Conservation (phyloP, 2,797 vertebrate species). For the Anas flavirostris region DNA sequence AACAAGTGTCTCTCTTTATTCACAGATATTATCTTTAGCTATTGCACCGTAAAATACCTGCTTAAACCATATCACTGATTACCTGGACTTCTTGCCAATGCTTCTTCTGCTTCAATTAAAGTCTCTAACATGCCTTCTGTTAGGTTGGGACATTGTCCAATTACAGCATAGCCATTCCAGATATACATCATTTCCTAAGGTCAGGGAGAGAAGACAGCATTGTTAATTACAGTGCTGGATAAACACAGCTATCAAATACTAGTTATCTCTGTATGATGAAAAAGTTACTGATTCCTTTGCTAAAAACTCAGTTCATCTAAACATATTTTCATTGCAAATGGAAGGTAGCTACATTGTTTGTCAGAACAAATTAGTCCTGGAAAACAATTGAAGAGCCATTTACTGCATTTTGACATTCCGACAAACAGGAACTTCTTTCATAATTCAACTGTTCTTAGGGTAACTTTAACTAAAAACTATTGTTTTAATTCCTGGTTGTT, state of each 20-base stretch:
- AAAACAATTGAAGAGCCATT: neutral
- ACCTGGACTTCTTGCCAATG: conserved; percentile 87
- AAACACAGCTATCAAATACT: neutral
- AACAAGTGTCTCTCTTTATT: neutral
- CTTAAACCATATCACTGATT: conserved; percentile 60
- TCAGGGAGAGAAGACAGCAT: conserved; percentile 27
- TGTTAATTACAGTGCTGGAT: neutral
- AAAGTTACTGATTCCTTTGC: neutral
- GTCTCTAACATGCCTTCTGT: conserved; percentile 93
- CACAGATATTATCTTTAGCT: neutral
- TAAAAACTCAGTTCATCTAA: conserved; percentile 22
- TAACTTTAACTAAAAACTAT: neutral
- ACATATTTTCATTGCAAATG: neutral
- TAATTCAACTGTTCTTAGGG: neutral
- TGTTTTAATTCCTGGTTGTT: neutral
- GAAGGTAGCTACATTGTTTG: neutral
- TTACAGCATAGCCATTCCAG: conserved; percentile 97
- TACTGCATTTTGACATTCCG: neutral
- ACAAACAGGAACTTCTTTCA: neutral
- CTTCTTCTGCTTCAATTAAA: conserved; percentile 88
- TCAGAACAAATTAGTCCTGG: neutral
- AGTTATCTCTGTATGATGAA: neutral
- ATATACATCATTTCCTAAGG: conserved; percentile 99
- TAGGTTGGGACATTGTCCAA: conserved; percentile 92
- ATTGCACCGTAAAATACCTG: neutral